Evolutionary conservation across 2,113 vertebrate species (phyloP).

Genomic region (Columbina picui): DNA sequence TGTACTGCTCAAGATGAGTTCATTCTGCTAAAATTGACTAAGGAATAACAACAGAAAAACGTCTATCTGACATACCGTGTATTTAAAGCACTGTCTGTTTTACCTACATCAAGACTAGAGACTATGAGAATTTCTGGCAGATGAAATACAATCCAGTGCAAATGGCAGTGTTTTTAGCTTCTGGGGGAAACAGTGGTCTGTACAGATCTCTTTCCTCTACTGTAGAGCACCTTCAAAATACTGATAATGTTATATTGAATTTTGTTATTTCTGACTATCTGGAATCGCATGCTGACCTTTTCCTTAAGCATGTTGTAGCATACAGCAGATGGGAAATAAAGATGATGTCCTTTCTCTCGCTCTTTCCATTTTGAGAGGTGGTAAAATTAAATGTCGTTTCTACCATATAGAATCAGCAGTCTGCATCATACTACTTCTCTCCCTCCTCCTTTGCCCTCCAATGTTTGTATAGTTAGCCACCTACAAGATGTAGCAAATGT

Average conservation of each 20-base stretch:
- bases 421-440: neutral
- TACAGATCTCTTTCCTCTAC: neutral
- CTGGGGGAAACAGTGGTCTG: neutral
- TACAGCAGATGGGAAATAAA: neutral
- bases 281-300: neutral
- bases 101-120: neutral
- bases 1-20: neutral
- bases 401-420: rapidly evolving
- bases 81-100: neutral
- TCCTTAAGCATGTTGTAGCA: neutral
- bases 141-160: neutral
- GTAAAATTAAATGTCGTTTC: neutral
- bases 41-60: neutral
- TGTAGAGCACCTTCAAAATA: neutral
- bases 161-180: neutral
- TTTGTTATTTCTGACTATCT: neutral
- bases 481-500: no score
- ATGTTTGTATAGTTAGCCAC: no score
- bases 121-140: neutral
- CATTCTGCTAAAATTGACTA: neutral
- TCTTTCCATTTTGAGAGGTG: neutral
- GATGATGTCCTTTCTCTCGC: neutral
- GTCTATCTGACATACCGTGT: neutral
- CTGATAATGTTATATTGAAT: neutral
- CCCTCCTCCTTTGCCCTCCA: neutral